Evolutionary conservation across 2,113 vertebrate species (phyloP).

Genomic region (Tretioscincus oriximinensis): DNA sequence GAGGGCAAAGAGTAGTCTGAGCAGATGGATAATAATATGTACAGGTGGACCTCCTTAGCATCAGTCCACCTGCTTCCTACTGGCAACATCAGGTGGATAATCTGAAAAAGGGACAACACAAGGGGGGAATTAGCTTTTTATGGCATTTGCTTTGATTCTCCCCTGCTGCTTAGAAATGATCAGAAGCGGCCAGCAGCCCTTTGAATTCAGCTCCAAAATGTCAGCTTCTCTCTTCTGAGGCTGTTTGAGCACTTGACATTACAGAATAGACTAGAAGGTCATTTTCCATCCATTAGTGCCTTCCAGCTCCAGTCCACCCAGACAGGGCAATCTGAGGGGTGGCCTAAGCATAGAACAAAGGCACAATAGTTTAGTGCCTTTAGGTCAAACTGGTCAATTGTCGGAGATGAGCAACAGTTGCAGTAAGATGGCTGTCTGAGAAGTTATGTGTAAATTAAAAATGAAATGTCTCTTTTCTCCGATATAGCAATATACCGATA

Average conservation of each 20-base stretch:
- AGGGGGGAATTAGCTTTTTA: not conserved
- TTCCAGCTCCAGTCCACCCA: not conserved
- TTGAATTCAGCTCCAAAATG: not conserved
- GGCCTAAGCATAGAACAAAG: not conserved
- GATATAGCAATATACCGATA: not conserved
- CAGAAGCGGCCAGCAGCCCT: not conserved
- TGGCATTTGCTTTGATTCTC: not conserved
- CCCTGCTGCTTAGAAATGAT: not conserved
- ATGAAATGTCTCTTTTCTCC: not conserved
- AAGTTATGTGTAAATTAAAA: not conserved
- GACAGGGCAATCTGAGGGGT: too few relatives aligned
- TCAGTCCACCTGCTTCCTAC: not conserved
- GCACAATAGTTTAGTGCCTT: not conserved
- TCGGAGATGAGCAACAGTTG: not conserved
- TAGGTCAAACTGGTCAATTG: not conserved
- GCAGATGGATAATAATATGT: slow-evolving; percentile 1
- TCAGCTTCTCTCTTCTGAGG: not conserved
- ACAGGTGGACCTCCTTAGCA: not conserved
- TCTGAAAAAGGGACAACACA: not conserved
- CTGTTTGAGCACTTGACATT: not conserved
- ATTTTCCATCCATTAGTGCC: not conserved
- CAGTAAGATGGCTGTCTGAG: not conserved
- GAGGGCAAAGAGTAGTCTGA: not conserved
- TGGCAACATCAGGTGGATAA: not conserved
- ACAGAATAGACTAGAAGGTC: not conserved